These are phyloP conservation scores for Ceratothoa steindachneri DNA, from an alignment of 2,888 invertebrate species.

Conservation along the genomic window DNA sequence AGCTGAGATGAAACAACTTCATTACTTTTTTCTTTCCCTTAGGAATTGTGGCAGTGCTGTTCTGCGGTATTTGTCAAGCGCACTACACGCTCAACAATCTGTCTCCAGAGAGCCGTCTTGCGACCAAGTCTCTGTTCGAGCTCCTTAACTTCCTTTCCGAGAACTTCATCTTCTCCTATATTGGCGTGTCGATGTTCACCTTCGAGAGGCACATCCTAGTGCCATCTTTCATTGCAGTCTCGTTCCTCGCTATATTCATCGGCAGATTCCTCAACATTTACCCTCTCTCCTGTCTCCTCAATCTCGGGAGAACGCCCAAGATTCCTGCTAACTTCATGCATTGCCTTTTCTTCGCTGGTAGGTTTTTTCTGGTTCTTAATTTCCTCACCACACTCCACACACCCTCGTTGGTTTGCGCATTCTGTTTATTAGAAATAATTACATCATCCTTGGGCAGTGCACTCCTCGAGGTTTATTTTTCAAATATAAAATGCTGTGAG, in stretches of 20 bases:
- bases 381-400: no score
- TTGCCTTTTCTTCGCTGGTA: conserved; percentile 93
- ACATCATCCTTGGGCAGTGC: no score
- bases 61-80: conserved; percentile 98
- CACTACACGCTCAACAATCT: conserved; percentile 98
- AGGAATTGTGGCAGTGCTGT: conserved; percentile 93
- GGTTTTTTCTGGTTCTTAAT: no score
- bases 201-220: conserved; percentile 93
- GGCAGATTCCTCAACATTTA: conserved; percentile 94
- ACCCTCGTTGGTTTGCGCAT: no score
- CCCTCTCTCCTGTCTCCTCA: conserved; percentile 85
- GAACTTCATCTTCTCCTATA: conserved; percentile 97
- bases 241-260: conserved; percentile 89
- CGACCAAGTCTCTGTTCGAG: conserved; percentile 89
- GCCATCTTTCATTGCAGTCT: conserved; percentile 81
- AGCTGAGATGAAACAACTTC: no score
- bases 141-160: conserved; percentile 92
- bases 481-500: no score
- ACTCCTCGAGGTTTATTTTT: no score
- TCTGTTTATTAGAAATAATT: no score
- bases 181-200: conserved; percentile 97
- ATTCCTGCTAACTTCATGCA: conserved; percentile 93
- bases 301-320: conserved; percentile 84
- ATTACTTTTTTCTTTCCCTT: no score
- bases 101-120: conserved; percentile 75